These are phyloP conservation scores for Andrena dorsata DNA, from an alignment of 2,888 invertebrate species.

Conservation along the genomic window DNA sequence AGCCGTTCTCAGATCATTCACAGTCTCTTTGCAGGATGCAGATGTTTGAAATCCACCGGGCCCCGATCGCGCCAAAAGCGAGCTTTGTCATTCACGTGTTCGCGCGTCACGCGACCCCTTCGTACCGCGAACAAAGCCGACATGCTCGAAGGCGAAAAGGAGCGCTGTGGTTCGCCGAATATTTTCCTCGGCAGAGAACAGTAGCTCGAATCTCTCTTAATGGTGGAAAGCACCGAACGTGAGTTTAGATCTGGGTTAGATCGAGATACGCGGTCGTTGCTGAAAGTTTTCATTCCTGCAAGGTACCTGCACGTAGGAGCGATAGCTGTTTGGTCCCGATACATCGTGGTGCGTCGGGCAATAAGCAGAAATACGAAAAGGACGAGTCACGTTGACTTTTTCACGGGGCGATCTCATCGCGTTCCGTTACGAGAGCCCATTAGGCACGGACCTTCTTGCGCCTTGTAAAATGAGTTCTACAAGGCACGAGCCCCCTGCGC, in stretches of 20 bases:
- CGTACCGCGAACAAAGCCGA: not conserved
- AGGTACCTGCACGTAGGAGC: not conserved
- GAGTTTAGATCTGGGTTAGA: too few species aligned
- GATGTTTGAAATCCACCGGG: constrained; percentile 70
- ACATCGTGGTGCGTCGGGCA: constrained; percentile 1
- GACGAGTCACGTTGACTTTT: constrained; percentile 38
- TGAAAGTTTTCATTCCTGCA: not conserved
- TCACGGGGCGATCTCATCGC: constrained; percentile 14
- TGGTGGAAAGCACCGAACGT: not conserved
- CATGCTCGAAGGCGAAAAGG: not conserved
- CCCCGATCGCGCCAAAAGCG: constrained; percentile 34
- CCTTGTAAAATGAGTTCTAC: constrained; percentile 66
- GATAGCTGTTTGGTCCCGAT: not conserved
- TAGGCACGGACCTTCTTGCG: constrained; percentile 52
- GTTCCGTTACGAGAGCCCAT: constrained; percentile 55
- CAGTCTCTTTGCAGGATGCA: constrained; percentile 73
- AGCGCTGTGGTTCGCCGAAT: not conserved
- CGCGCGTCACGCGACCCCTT: constrained; percentile 41
- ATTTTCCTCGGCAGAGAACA: not conserved
- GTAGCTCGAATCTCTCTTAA: not conserved
- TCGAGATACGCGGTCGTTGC: not conserved
- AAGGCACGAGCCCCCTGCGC: constrained; percentile 57
- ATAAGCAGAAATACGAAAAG: constrained; percentile 26
- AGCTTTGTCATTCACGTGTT: constrained; percentile 30
- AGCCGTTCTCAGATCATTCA: constrained; percentile 72